phyloP scores from a whole-genome alignment of 1,140 invertebrate genomes.

The Anastrepha obliqua region DNA sequence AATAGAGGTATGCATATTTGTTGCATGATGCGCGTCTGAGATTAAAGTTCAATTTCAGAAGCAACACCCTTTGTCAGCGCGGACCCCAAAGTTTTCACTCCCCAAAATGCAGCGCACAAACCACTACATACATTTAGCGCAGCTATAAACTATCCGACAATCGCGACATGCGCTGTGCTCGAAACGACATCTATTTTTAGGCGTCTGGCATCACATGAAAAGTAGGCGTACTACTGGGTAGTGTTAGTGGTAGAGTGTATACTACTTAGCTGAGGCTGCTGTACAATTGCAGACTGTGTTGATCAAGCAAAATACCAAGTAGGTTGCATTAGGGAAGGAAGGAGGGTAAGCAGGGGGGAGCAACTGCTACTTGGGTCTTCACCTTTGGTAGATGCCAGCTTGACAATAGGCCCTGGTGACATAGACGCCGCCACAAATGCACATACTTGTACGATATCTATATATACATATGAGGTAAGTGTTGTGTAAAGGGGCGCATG shows the following conservation, averaged over 20 bases:
- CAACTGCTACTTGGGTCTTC: not conserved
- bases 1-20: slow-evolving; percentile 1
- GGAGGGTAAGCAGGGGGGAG: not conserved
- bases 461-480: not conserved
- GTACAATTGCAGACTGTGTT: not conserved
- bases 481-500: not conserved
- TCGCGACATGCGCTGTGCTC: not conserved
- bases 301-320: not conserved
- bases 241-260: not conserved
- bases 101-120: not conserved
- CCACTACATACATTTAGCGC: too few relatives aligned
- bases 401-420: not conserved
- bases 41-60: slow-evolving; percentile 52
- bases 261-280: not conserved
- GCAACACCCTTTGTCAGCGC: slow-evolving; percentile 28
- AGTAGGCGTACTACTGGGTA: slow-evolving; percentile 17
- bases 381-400: slow-evolving; percentile 23
- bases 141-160: not conserved
- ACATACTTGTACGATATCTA: not conserved
- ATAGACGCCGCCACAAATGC: not conserved
- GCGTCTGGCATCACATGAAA: not conserved
- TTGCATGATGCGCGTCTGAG: slow-evolving; percentile 25
- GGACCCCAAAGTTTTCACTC: slow-evolving; percentile 32
- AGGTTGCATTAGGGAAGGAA: not conserved
- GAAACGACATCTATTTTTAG: slow-evolving; percentile 32